phyloP scores from a whole-genome alignment of 1,140 invertebrate species.

The Lepidostoma basale region DNA sequence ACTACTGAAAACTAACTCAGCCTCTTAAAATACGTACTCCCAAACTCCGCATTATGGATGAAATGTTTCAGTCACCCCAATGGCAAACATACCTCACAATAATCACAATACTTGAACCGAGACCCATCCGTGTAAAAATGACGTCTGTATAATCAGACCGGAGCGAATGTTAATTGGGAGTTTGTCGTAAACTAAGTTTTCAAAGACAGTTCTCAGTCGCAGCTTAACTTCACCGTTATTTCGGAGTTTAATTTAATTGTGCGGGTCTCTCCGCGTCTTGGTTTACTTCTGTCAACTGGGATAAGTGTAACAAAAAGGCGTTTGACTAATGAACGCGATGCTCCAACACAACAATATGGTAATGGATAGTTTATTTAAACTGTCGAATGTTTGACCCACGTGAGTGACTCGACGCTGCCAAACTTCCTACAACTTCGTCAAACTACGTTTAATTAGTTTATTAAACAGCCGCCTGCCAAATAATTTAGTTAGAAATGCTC shows the following conservation, averaged over 20 bases:
- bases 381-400: neutral
- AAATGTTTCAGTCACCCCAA: too few species aligned
- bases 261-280: neutral
- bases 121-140: constrained; percentile 6
- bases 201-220: constrained; percentile 27
- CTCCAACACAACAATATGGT: neutral
- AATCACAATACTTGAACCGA: neutral
- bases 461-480: too few species aligned
- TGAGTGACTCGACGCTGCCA: neutral
- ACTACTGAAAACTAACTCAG: too few species aligned
- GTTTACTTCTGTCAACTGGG: neutral
- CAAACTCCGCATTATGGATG: too few species aligned
- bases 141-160: constrained; percentile 23
- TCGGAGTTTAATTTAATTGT: constrained; percentile 30
- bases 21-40: too few species aligned
- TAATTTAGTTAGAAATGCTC: too few species aligned
- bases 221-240: constrained; percentile 22
- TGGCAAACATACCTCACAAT: too few species aligned
- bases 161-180: constrained; percentile 35
- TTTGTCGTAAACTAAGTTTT: constrained; percentile 35
- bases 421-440: too few species aligned
- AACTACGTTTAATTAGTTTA: too few species aligned
- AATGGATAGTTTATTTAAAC: neutral
- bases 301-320: neutral
- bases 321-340: neutral